Base-by-base conservation (phyloP, 2,113 vertebrate genomes). In the Pedetes capensis region DNA sequence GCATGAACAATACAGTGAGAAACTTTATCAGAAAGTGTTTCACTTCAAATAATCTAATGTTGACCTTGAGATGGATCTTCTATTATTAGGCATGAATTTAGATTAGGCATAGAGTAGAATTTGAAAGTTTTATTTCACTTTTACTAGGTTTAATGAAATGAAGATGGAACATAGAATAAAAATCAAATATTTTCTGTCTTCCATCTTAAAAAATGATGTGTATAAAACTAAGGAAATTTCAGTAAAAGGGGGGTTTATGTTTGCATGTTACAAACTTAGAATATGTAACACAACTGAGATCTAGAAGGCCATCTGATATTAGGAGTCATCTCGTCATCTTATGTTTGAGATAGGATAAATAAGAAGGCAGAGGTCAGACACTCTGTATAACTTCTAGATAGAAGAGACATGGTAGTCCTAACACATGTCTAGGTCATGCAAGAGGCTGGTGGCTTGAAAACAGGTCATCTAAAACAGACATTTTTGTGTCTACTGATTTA, bases 31-130 rank as follows among this genome's bases (percentile, higher is more conserved):
- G 44, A 89, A 81, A 42, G 0, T 34, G 2, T 59, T 92, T 85
- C 64, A 66, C 71, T 81, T 89, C 63, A 83, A 85, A 71, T 91
- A 18, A 87, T 61, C 76, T 81, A 96, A 93, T 34, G 44, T 16
- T 86, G 79, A 94, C 87, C 71, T 89, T 92, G 61, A 94, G 32
- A 39, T 78, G 49, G 61, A 79, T 82, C 23, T 49, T 84, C 22
- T 82, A 23, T 51, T 66, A 57, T 89, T 59, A 93, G 13, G 2
- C 63, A 83, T 91, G 37, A 89, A 89, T 95, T 96, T 91, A 96
- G 61, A 91, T 94, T 79, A 95, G 20, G 32, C 71, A 34, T 44
- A 87, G 94, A 92, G 44, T 42, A 87, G 51, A 87, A 87, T 51
- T 51, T 71, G 44, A 75, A 89, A 81, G 53, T 51, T 87, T 93